Conservation (phyloP, 2,113 vertebrate genomes). For the Notiomystis cincta region DNA sequence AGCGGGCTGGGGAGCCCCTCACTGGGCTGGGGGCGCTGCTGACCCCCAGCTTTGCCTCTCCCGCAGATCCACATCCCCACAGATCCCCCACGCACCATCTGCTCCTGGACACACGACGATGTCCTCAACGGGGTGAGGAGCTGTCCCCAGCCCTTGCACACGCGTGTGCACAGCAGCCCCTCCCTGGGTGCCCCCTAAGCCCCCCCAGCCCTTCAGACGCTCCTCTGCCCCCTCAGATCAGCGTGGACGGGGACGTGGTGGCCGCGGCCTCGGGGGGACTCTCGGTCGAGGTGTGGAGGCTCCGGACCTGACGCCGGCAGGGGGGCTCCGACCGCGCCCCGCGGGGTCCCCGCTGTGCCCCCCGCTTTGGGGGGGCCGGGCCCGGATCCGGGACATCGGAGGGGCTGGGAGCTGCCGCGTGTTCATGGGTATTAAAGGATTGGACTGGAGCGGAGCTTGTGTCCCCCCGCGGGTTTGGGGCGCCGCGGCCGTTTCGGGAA, state of each 20-base stretch:
- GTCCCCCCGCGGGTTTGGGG: neutral
- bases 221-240: slow-evolving; percentile 69
- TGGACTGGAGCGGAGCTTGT: neutral
- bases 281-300: slow-evolving; percentile 83
- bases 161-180: neutral
- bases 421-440: neutral
- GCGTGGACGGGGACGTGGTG: slow-evolving; percentile 80
- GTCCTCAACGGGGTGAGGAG: slow-evolving; percentile 83
- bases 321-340: neutral
- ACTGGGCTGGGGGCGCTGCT: neutral
- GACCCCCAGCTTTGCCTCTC: neutral
- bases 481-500: neutral
- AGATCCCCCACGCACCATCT: slow-evolving; percentile 83
- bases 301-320: slow-evolving; percentile 50
- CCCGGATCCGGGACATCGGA: no score
- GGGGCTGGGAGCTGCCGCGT: neutral
- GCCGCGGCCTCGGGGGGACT: slow-evolving; percentile 81
- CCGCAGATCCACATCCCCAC: slow-evolving; percentile 85
- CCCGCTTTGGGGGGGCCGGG: accelerated
- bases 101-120: slow-evolving; percentile 73
- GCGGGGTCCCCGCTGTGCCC: neutral
- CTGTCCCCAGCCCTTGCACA: neutral
- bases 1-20: neutral
- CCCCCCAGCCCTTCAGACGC: neutral
- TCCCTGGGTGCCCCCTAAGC: no score